Conservation (phyloP, 1,140 invertebrate genomes). For the Calephelis virginiensis region DNA sequence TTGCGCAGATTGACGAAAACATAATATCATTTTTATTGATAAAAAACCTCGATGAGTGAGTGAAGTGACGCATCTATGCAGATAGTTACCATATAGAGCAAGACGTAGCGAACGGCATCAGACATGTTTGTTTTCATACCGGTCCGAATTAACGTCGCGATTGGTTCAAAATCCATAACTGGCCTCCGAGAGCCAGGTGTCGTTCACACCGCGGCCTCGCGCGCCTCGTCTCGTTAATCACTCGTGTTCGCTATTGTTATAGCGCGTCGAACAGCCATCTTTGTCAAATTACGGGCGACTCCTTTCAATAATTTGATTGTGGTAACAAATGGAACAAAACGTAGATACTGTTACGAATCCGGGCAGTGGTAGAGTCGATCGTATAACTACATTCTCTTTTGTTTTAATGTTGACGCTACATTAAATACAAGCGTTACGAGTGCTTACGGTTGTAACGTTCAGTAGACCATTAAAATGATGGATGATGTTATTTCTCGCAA, state of each 20-base stretch:
- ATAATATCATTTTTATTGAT: constrained; percentile 62
- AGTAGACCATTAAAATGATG: constrained; percentile 76
- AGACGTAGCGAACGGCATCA: constrained; percentile 66
- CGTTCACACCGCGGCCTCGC: constrained; percentile 79
- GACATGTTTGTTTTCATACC: constrained; percentile 78
- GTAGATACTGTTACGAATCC: constrained; percentile 52
- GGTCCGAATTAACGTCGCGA: constrained; percentile 78
- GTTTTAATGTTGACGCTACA: constrained; percentile 70
- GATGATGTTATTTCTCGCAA: constrained; percentile 72
- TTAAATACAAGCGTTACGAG: constrained; percentile 74
- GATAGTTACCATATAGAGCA: constrained; percentile 59
- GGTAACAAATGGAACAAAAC: constrained; percentile 71
- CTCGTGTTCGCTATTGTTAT: constrained; percentile 77
- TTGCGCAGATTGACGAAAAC: constrained; percentile 60
- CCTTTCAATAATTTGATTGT: constrained; percentile 69
- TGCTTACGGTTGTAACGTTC: constrained; percentile 65
- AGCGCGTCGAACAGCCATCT: constrained; percentile 76
- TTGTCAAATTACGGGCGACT: constrained; percentile 76
- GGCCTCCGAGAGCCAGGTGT: constrained; percentile 78
- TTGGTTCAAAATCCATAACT: constrained; percentile 79
- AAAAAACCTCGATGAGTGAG: constrained; percentile 51
- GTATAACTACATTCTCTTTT: constrained; percentile 74
- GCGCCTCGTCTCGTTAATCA: constrained; percentile 78
- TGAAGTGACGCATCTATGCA: constrained; percentile 59
- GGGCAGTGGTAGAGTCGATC: constrained; percentile 52